Evolutionary conservation across 2,113 vertebrate genomes (phyloP), one percentile per base, ranked within the genome.

Genomic region (Anhinga rufa): DNA sequence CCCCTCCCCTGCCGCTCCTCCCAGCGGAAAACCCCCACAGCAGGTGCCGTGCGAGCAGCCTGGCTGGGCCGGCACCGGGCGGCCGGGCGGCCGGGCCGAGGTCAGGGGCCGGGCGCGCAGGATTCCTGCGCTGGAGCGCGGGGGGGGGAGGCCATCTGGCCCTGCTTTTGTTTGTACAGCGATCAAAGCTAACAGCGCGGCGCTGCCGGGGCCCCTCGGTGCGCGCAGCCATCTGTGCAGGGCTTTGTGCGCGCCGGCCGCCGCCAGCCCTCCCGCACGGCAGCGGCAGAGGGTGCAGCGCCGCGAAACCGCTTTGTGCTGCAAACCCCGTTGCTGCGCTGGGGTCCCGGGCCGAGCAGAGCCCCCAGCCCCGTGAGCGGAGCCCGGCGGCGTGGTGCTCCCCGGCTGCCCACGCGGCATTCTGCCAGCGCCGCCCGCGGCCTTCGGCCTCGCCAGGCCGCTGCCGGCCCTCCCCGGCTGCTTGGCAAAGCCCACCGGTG

Each of bases 111-210:
- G 72, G 40, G 90, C 76, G 86, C 10, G 7, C 64, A 12, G 92
- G 82, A 86, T 83, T 86, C 91, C 92, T 60, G 89, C 10, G 61
- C 79, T 93, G 79, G 65, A 38, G 92, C 12, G 12, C 19, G 7
- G 42, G n/a, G 54, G 54, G 82, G 71, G 18, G 48, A 68, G n/a
- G n/a, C 88, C 92, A 94, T 92, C 92, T 92, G 94, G 69, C 91
- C 36, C 71, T 1, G 69, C 90, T 86, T 89, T 87, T 92, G 87
- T 95, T 69, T 78, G 90, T 69, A 25, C 60, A 42, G 9, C 40
- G 40, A 54, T 74, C 93, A 65, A 55, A 83, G 76, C 91, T 20
- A 13, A 6, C 20, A 14, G 85, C 48, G 38, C 6, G 82, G 90
- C 40, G 88, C 88, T 42, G 87, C 68, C 54, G 2, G 17, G 40